Base-by-base conservation (phyloP, 1,140 invertebrate species). In the Agrilus planipennis region DNA sequence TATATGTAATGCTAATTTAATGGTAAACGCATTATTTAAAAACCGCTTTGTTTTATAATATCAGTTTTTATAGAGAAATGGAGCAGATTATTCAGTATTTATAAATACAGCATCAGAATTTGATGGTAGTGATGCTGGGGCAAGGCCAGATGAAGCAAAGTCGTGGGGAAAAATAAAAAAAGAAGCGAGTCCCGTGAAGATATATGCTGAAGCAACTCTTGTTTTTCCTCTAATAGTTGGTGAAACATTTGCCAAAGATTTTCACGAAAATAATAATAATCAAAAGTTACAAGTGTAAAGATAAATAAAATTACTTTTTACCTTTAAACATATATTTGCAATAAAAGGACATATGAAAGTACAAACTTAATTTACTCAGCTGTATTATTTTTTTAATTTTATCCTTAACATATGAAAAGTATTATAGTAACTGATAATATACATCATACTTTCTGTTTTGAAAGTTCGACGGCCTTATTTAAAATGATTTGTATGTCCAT, bases 51-150 rank as follows among this genome's bases (percentile, higher is more conserved):
- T 19, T 46, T 16, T 14, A 15, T 17, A 17, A 5, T 32, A 32
- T 32, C 15, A 36, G 12, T 15, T 45, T 56, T 68, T 67, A 34
- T 50, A 87, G 84, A 77, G 95, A 51, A 99, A 99, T 69, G 95
- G 95, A n/a, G 89, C 93, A 11, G 91, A 99, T 63, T 99, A 75
- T 69, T 73, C 90, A 1, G 91, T 99, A 5, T 99, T 86, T 67
- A 68, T 99, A 2, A 99, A 99, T 62, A 99, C 95, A n/a, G 84
- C 84, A 2, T 81, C 81, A 19, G 96, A 99, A 68, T 99, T 85
- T 73, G 96, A 99, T 73, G 96, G 95, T 0, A 96, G 91, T 63
- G 96, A 99, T 63, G 87, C 91, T 46, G 96, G 96, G 7, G 96
- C 95, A 0, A 70, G 86, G 32, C 94, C 95, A 2, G 96, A 99